Percentiles rank a stretch among this genome's conserved stretches.
Evolutionary conservation across 2,113 vertebrate genomes (phyloP).

Genomic region (Castor canadensis): DNA sequence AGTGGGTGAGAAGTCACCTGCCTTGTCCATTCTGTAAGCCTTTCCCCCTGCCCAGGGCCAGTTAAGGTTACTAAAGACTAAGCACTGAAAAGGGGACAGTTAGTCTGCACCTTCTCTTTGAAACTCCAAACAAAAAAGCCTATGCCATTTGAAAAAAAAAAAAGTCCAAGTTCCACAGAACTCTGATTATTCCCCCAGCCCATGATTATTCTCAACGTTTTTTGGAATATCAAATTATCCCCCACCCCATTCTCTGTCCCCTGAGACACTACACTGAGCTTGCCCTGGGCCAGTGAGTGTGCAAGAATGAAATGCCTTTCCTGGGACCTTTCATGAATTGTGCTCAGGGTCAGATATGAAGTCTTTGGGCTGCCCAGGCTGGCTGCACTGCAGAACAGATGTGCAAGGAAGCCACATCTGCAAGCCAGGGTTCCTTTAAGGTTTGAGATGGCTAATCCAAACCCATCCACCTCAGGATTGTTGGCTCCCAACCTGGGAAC

Average conservation of each 20-base stretch:
- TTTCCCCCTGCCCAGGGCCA: not conserved
- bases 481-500: not conserved
- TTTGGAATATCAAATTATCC: not conserved
- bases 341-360: not conserved
- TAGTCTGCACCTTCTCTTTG: not conserved
- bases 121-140: slow-evolving; percentile 42
- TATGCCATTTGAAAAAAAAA: not conserved
- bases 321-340: not conserved
- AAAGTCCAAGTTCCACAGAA: not conserved
- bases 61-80: not conserved
- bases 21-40: not conserved
- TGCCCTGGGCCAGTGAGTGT: not conserved
- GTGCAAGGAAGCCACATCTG: not conserved
- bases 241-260: not conserved
- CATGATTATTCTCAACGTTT: not conserved
- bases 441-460: not conserved
- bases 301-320: not conserved
- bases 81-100: not conserved
- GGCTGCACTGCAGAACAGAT: not conserved
- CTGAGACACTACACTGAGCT: too few relatives aligned
- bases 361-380: not conserved
- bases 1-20: slow-evolving; percentile 72
- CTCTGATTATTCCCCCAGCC: not conserved
- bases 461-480: not conserved
- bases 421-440: slow-evolving; percentile 44